phyloP scores from a whole-genome alignment of 1,140 invertebrate species.

The Caerostris darwini region DNA sequence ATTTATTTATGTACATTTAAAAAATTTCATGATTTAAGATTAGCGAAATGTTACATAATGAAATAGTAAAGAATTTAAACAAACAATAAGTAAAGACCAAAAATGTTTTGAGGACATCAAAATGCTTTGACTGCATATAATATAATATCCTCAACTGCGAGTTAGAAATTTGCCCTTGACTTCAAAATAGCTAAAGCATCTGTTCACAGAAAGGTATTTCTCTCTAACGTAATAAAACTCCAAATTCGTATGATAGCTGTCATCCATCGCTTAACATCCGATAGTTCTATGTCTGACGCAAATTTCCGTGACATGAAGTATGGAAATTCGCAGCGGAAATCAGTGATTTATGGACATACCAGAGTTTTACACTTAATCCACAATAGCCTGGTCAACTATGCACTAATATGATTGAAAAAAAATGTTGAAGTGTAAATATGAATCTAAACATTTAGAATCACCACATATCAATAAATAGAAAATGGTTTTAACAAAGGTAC shows the following conservation, averaged over 20 bases:
- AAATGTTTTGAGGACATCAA: neutral
- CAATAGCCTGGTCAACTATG: neutral
- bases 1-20: no score
- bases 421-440: neutral
- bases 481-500: no score
- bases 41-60: no score
- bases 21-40: no score
- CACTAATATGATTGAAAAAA: neutral
- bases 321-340: conserved; percentile 30
- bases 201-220: conserved; percentile 6
- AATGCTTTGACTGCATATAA: neutral
- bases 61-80: no score
- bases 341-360: conserved; percentile 18
- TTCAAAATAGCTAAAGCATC: conserved; percentile 21
- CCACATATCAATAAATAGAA: no score
- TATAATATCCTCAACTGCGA: neutral
- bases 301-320: conserved; percentile 14
- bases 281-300: conserved; percentile 32
- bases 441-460: no score
- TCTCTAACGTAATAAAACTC: conserved; percentile 46
- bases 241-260: neutral
- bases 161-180: conserved; percentile 27
- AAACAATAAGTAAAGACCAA: neutral
- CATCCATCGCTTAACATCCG: conserved; percentile 52
- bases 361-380: neutral